These are phyloP conservation scores for Apostichopus parvimensis DNA, from an alignment of 35 echinoderm and acorn worm species.

Conservation along the genomic window DNA sequence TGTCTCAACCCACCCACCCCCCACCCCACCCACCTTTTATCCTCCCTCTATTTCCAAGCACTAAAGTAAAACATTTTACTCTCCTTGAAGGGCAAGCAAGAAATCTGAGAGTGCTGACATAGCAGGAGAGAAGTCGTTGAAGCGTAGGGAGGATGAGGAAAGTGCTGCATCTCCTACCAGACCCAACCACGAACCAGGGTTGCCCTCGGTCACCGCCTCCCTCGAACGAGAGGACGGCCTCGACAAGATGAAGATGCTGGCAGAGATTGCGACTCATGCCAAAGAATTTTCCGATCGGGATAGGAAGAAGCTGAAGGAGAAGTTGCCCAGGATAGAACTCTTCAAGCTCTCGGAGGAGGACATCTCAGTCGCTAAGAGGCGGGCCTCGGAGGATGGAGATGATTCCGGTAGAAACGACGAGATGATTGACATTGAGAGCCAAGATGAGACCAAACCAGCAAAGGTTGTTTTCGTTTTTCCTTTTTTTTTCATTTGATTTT, in stretches of 20 bases:
- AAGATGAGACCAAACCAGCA: conserved; percentile 11
- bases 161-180: neutral
- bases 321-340: conserved; percentile 51
- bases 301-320: conserved; percentile 34
- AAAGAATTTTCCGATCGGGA: conserved; percentile 18
- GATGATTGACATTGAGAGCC: conserved; percentile 41
- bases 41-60: too few species aligned
- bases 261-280: conserved; percentile 18
- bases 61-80: too few species aligned
- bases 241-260: conserved; percentile 14
- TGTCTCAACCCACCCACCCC: too few species aligned
- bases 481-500: neutral
- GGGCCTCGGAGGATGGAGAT: conserved; percentile 40
- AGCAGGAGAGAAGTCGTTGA: neutral
- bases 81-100: neutral
- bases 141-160: neutral
- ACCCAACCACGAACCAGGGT: neutral
- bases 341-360: conserved; percentile 47
- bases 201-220: neutral
- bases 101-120: conserved; percentile 18
- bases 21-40: too few species aligned
- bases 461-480: neutral
- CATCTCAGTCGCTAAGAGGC: conserved; percentile 24
- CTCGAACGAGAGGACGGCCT: neutral
- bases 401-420: neutral